phyloP scores from a whole-genome alignment of 2,888 invertebrate species.

The Zonitis immaculata region DNA sequence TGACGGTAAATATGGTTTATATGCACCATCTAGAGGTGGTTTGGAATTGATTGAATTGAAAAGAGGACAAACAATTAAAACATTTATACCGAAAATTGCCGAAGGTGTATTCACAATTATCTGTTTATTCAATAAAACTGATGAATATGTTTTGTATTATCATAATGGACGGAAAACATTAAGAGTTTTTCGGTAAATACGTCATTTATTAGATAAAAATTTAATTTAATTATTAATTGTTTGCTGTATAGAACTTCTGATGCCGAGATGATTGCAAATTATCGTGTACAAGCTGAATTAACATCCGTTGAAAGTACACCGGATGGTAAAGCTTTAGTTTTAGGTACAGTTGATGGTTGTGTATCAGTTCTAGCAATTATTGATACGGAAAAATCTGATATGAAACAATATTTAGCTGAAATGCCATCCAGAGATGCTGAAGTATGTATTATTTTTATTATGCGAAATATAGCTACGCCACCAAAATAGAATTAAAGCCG shows the following conservation, averaged over 20 bases:
- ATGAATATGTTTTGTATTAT: slow-evolving; percentile 94
- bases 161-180: slow-evolving; percentile 94
- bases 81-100: slow-evolving; percentile 88
- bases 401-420: slow-evolving; percentile 58
- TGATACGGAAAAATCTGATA: slow-evolving; percentile 64
- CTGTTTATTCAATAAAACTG: slow-evolving; percentile 88
- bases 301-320: slow-evolving; percentile 81
- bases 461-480: too few species aligned
- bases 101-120: slow-evolving; percentile 97
- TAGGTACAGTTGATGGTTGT: slow-evolving; percentile 92
- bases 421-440: slow-evolving; percentile 69
- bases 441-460: too few species aligned
- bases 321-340: slow-evolving; percentile 75
- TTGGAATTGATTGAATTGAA: slow-evolving; percentile 88
- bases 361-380: slow-evolving; percentile 79
- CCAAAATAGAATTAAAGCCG: too few species aligned
- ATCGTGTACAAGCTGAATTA: slow-evolving; percentile 82
- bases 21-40: slow-evolving; percentile 66
- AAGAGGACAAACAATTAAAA: slow-evolving; percentile 81
- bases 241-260: slow-evolving; percentile 64
- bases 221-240: slow-evolving; percentile 17
- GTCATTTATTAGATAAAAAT: too few species aligned
- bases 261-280: slow-evolving; percentile 89
- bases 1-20: neutral
- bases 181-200: slow-evolving; percentile 85